A percentile compares a stretch with the other conserved stretches of the same genome.
Evolutionary conservation across 2,888 invertebrate species (phyloP).

Genomic region (Beris chalybata): DNA sequence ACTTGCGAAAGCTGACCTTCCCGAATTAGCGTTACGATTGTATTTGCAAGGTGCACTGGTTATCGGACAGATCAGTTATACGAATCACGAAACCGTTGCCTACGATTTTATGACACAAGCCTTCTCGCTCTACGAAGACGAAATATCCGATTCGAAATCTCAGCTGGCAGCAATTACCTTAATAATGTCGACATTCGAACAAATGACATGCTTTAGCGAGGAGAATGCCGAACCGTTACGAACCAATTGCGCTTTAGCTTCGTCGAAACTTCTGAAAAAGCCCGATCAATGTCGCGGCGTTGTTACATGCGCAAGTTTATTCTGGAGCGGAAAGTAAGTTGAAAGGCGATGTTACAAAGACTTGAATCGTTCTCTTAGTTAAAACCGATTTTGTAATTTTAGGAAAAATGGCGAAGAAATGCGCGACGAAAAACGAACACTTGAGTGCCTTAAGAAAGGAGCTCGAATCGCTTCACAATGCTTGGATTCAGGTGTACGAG

Average conservation of each 20-base stretch:
- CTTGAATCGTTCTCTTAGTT: slow-evolving; percentile 1
- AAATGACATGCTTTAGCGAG: slow-evolving; percentile 90
- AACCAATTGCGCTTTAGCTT: slow-evolving; percentile 94
- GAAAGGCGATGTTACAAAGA: background rate
- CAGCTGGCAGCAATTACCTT: slow-evolving; percentile 94
- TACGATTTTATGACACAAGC: slow-evolving; percentile 96
- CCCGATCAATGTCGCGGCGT: slow-evolving; percentile 98
- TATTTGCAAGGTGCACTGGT: slow-evolving; percentile 96
- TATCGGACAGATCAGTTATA: slow-evolving; percentile 88
- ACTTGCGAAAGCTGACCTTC: slow-evolving; percentile 91
- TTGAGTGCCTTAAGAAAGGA: slow-evolving; percentile 95
- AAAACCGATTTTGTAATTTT: background rate
- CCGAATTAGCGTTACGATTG: slow-evolving; percentile 88
- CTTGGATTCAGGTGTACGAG: slow-evolving; percentile 95
- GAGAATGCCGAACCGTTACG: slow-evolving; percentile 97
- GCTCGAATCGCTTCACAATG: slow-evolving; percentile 95
- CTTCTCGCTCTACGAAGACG: slow-evolving; percentile 97
- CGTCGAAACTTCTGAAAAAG: slow-evolving; percentile 94
- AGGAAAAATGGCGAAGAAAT: slow-evolving; percentile 63
- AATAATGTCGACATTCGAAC: slow-evolving; percentile 93
- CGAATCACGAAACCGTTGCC: slow-evolving; percentile 94
- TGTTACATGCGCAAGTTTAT: slow-evolving; percentile 90
- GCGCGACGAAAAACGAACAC: slow-evolving; percentile 86
- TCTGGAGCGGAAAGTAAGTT: slow-evolving; percentile 85
- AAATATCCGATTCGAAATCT: slow-evolving; percentile 95